A percentile compares a stretch with the other conserved stretches of the same genome.
phyloP scores from a whole-genome alignment of 1,140 invertebrate species.

The Cydia strobilella region DNA sequence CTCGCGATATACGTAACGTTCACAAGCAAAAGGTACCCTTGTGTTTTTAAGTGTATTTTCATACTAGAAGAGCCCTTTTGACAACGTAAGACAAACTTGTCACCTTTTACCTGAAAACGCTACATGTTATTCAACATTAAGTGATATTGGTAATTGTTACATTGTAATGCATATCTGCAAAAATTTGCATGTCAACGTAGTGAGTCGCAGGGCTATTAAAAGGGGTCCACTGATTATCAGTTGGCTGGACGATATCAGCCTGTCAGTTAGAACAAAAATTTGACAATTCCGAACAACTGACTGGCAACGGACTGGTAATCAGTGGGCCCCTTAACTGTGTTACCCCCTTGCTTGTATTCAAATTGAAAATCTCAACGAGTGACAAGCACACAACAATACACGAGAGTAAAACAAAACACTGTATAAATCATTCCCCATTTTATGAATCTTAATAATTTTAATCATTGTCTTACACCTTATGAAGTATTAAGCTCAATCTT shows the following conservation, averaged over 20 bases:
- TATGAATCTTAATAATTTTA: neutral
- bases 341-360: neutral
- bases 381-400: neutral
- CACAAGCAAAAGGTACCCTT: neutral
- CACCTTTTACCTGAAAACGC: neutral
- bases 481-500: slow-evolving; percentile 2
- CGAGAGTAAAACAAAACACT: neutral
- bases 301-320: too few species aligned
- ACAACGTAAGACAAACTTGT: neutral
- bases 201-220: slow-evolving; percentile 6
- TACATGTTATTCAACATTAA: neutral
- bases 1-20: neutral
- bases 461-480: neutral
- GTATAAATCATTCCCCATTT: neutral
- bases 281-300: too few species aligned
- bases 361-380: neutral
- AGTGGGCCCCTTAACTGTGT: too few species aligned
- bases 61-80: neutral
- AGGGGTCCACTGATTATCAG: too few species aligned
- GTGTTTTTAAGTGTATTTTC: neutral
- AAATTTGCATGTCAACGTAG: slow-evolving; percentile 8
- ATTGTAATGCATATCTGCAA: neutral
- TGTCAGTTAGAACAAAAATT: too few species aligned
- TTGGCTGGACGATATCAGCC: too few species aligned
- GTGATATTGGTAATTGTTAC: slow-evolving; percentile 13